phyloP scores from a whole-genome alignment of 1,140 invertebrate genomes.

The Steinernema feltiae region DNA sequence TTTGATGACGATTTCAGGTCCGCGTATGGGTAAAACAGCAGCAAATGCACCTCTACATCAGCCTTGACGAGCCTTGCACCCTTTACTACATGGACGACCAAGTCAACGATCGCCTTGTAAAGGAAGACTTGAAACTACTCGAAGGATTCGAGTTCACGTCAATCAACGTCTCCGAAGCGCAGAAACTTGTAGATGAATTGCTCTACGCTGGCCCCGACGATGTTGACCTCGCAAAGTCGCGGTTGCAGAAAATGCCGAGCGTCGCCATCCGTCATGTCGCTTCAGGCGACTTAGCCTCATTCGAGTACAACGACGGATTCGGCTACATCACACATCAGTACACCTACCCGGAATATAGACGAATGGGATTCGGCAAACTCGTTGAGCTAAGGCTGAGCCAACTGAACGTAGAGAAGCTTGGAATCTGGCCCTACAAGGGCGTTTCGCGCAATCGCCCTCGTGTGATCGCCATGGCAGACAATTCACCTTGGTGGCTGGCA shows the following conservation, averaged over 20 bases:
- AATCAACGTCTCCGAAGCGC: neutral
- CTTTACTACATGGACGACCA: neutral
- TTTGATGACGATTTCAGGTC: neutral
- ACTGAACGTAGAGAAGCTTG: neutral
- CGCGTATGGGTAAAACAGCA: neutral
- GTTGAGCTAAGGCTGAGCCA: neutral
- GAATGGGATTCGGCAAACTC: neutral
- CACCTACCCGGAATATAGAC: neutral
- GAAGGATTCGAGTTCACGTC: slow-evolving; percentile 8
- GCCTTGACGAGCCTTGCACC: neutral
- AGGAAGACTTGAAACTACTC: neutral
- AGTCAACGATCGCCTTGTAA: neutral
- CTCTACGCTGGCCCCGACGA: neutral
- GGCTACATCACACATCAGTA: neutral
- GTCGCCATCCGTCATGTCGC: neutral
- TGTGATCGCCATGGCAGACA: neutral
- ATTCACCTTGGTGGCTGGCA: neutral
- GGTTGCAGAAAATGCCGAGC: neutral
- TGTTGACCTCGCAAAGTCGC: neutral
- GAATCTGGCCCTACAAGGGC: slow-evolving; percentile 8
- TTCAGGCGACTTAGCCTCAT: neutral
- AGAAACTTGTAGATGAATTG: neutral
- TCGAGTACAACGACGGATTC: slow-evolving; percentile 12
- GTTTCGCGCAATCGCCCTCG: neutral
- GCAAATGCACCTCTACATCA: neutral